Conservation (phyloP, 2,888 invertebrate species). For the Pseudeuparius sepicola region DNA sequence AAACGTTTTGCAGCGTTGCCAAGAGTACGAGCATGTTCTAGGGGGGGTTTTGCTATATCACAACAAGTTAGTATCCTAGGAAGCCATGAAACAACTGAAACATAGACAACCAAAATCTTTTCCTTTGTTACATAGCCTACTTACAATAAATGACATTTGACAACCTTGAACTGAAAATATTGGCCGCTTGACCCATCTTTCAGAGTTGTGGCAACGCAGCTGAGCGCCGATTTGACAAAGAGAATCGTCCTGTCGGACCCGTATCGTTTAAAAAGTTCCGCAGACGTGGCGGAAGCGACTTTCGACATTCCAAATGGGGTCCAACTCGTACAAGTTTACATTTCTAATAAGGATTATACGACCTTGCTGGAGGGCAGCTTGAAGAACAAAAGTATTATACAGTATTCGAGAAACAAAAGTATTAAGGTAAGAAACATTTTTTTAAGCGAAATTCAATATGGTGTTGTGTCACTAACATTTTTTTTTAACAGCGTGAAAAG, state of each 20-base stretch:
- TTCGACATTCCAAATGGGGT: conserved; percentile 74
- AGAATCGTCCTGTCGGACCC: conserved; percentile 74
- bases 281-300: conserved; percentile 53
- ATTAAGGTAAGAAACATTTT: too few species aligned
- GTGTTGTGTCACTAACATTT: too few species aligned
- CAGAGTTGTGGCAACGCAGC: conserved; percentile 73
- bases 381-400: conserved; percentile 37
- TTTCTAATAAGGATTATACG: conserved; percentile 53
- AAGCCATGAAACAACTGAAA: too few species aligned
- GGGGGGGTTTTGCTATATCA: conserved; percentile 82
- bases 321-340: conserved; percentile 67
- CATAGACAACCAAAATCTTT: too few species aligned
- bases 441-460: too few species aligned
- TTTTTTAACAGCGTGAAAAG: not conserved
- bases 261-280: conserved; percentile 72
- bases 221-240: conserved; percentile 65
- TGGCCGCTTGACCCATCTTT: too few species aligned
- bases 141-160: too few species aligned
- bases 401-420: conserved; percentile 26
- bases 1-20: conserved; percentile 76
- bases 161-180: too few species aligned
- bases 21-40: conserved; percentile 65
- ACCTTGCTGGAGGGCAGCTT: conserved; percentile 42
- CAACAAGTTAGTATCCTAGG: conserved; percentile 74
- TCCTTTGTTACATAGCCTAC: too few species aligned